These are phyloP conservation scores for Cantharis rustica DNA, from an alignment of 2,888 invertebrate genomes.

Conservation along the genomic window DNA sequence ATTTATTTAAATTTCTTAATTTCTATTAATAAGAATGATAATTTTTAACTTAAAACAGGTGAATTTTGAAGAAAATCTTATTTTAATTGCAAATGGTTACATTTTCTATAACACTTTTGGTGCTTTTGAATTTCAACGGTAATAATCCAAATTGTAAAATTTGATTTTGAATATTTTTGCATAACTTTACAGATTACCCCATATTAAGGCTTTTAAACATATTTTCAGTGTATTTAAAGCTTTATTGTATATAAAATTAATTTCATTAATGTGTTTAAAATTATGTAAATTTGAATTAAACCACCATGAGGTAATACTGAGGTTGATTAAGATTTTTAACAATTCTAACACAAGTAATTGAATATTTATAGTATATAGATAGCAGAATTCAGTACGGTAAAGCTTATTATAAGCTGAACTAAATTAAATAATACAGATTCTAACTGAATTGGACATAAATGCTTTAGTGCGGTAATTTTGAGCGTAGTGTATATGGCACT, in stretches of 20 bases:
- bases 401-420: too few relatives aligned
- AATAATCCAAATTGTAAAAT: not conserved
- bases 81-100: not conserved
- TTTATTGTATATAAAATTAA: not conserved
- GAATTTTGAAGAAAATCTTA: not conserved
- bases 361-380: not conserved
- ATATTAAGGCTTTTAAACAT: not conserved
- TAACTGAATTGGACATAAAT: too few relatives aligned
- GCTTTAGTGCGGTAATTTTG: too few relatives aligned
- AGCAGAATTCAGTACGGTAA: too few relatives aligned
- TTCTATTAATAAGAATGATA: not conserved
- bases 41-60: not conserved
- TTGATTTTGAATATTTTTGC: not conserved
- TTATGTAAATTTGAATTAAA: not conserved
- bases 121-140: not conserved
- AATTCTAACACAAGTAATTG: not conserved
- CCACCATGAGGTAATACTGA: not conserved
- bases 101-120: not conserved
- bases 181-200: not conserved
- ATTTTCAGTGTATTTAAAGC: not conserved
- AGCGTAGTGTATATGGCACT: too few relatives aligned
- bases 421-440: too few relatives aligned
- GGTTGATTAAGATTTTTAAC: not conserved
- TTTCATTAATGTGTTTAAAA: not conserved
- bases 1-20: not conserved